Evolutionary conservation across 1,140 invertebrate species (phyloP).

Genomic region (Zaprionus gabonicus): DNA sequence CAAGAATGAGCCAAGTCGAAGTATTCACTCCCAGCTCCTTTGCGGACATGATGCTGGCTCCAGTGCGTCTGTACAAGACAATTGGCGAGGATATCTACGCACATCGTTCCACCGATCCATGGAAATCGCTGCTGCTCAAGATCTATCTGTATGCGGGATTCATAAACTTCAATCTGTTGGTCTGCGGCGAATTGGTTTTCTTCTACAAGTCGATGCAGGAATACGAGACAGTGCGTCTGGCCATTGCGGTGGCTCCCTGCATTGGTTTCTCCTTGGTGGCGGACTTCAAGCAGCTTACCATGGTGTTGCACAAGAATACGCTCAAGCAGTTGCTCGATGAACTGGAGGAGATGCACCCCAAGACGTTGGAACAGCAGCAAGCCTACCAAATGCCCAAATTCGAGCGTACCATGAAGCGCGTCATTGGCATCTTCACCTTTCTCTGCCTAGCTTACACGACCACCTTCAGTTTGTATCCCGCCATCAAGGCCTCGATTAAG

Average conservation of each 20-base stretch:
- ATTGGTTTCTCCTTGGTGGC: conserved; percentile 78
- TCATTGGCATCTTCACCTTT: conserved; percentile 69
- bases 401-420: conserved; percentile 65
- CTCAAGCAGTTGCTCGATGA: conserved; percentile 59
- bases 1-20: conserved; percentile 28
- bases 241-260: conserved; percentile 77
- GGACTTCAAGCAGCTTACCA: conserved; percentile 70
- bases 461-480: conserved; percentile 71
- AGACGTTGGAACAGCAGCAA: conserved; percentile 41
- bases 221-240: conserved; percentile 64
- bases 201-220: conserved; percentile 68
- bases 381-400: conserved; percentile 54
- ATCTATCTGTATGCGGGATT: conserved; percentile 69
- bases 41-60: conserved; percentile 65
- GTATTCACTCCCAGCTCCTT: conserved; percentile 43
- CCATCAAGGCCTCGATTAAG: conserved; percentile 64
- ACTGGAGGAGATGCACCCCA: conserved; percentile 74
- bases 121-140: conserved; percentile 49
- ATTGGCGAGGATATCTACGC: conserved; percentile 78
- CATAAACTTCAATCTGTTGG: conserved; percentile 71
- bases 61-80: conserved; percentile 65
- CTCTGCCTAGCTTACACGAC: conserved; percentile 73
- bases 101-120: conserved; percentile 57
- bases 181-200: conserved; percentile 67
- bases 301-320: conserved; percentile 44